Conservation (phyloP, 2,888 invertebrate genomes). For the Apamea sordens region DNA sequence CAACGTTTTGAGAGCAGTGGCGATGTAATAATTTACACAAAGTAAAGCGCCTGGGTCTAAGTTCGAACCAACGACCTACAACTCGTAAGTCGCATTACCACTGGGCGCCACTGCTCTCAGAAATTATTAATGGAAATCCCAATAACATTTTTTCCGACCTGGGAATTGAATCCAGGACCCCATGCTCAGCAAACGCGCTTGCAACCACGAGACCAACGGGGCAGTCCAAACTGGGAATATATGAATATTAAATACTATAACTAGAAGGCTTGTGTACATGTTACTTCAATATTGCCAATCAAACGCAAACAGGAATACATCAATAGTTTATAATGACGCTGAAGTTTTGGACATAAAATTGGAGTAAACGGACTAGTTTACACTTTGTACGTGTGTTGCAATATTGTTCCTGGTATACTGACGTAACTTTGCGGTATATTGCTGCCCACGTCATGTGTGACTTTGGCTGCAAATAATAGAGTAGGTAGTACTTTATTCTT, state of each 20-base stretch:
- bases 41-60: too few species aligned
- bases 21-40: too few species aligned
- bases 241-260: constrained; percentile 8
- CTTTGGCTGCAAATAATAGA: constrained; percentile 5
- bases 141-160: too few species aligned
- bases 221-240: background rate
- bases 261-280: background rate
- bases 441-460: background rate
- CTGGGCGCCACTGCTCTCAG: too few species aligned
- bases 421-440: background rate
- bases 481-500: background rate
- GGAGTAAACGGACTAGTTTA: background rate
- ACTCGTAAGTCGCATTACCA: too few species aligned
- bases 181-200: too few species aligned
- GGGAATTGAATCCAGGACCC: too few species aligned
- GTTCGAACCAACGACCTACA: too few species aligned
- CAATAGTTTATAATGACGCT: background rate
- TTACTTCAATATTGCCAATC: background rate
- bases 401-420: background rate
- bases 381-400: background rate
- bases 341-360: background rate
- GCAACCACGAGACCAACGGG: too few species aligned
- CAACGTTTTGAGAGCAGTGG: too few species aligned
- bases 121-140: too few species aligned
- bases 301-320: background rate